These are phyloP conservation scores for Poecilobothrus nobilitatus DNA, from an alignment of 2,888 invertebrate species.

Conservation along the genomic window DNA sequence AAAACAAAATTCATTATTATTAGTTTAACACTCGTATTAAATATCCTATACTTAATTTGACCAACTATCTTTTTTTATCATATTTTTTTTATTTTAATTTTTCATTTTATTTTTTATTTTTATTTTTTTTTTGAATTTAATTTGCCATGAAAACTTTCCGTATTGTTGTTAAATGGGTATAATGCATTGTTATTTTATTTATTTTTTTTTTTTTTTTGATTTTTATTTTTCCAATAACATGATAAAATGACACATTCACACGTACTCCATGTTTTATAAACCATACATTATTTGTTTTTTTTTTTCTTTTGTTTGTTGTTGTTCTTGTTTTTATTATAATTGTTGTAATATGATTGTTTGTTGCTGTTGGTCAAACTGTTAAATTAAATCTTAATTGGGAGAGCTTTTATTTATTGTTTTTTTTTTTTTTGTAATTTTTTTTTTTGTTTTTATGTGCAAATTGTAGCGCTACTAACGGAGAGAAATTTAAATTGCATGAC, in stretches of 20 bases:
- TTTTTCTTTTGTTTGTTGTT: neutral
- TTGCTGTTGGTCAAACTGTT: neutral
- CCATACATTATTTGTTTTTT: neutral
- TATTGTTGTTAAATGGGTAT: neutral
- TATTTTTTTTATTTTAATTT: neutral
- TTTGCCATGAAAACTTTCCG: neutral
- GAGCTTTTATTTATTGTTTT: neutral
- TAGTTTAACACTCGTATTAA: no score
- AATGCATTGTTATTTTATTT: neutral
- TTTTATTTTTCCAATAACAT: neutral
- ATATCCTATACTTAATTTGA: no score
- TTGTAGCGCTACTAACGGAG: neutral
- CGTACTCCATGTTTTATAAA: neutral
- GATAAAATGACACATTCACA: neutral
- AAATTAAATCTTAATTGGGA: slow-evolving; percentile 4
- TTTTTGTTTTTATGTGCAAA: neutral
- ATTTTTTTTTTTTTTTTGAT: neutral
- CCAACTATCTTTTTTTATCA: neutral
- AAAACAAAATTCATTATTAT: no score
- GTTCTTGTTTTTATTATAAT: neutral
- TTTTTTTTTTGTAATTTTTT: neutral
- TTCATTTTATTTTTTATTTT: neutral
- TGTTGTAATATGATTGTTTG: neutral
- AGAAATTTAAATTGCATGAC: neutral
- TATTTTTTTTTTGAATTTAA: neutral